Percentiles rank a stretch among this genome's conserved stretches.
phyloP scores from a whole-genome alignment of 2,888 invertebrate species.

The Microplitis deprimator region DNA sequence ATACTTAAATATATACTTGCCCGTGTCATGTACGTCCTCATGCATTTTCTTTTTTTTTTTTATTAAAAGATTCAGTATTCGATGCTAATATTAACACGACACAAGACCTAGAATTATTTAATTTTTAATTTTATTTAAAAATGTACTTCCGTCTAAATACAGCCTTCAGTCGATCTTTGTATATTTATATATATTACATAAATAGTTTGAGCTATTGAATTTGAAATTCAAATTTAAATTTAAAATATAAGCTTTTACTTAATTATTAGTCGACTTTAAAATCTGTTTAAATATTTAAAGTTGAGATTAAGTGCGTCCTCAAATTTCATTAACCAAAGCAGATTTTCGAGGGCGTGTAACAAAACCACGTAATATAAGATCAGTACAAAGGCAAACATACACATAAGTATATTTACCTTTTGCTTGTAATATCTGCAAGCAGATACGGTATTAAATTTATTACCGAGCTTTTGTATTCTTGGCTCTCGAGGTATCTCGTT shows the following conservation, averaged over 20 bases:
- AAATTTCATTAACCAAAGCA: neutral
- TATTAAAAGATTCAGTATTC: neutral
- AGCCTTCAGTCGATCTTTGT: neutral
- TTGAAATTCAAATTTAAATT: neutral
- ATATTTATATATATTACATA: neutral
- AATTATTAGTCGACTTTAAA: no score
- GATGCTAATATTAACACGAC: neutral
- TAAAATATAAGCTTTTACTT: no score
- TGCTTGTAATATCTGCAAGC: neutral
- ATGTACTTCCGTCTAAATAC: neutral
- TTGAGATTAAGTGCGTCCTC: no score
- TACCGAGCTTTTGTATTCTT: conserved; percentile 8
- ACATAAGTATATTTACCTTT: conserved; percentile 1
- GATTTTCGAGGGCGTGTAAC: neutral
- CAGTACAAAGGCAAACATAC: conserved; percentile 4
- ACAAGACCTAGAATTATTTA: neutral
- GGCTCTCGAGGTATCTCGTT: conserved; percentile 11
- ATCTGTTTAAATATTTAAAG: no score
- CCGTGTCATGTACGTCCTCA: neutral
- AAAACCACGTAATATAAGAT: neutral
- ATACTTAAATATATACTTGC: neutral
- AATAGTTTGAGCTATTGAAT: neutral
- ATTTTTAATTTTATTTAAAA: neutral
- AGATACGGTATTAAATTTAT: neutral
- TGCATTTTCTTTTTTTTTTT: neutral